Evolutionary conservation across 2,888 invertebrate species (phyloP).

Genomic region (Physocephala rufipes): DNA sequence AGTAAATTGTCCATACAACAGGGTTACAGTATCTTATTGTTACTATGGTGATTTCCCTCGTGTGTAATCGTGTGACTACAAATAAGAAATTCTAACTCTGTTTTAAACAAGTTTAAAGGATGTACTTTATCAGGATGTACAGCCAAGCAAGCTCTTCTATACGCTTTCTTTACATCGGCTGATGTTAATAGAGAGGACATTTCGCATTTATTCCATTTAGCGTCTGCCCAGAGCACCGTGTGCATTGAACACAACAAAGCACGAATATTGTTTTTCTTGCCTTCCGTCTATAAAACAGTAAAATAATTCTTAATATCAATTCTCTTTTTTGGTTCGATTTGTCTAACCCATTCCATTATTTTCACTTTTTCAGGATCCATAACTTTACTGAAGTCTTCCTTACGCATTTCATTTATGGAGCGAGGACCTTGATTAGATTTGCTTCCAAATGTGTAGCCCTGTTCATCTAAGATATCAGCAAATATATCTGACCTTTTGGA

Average conservation of each 20-base stretch:
- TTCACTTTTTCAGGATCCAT: conserved; percentile 93
- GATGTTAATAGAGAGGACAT: conserved; percentile 94
- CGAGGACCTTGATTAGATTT: conserved; percentile 79
- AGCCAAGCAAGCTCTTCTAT: conserved; percentile 93
- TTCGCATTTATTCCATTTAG: conserved; percentile 91
- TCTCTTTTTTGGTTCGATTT: neutral
- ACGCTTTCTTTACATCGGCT: conserved; percentile 94
- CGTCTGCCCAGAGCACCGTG: conserved; percentile 91
- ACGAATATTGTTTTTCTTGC: conserved; percentile 95
- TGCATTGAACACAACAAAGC: conserved; percentile 95
- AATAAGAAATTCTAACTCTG: neutral
- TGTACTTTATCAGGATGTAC: conserved; percentile 98
- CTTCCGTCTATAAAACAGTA: conserved; percentile 76
- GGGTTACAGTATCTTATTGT: neutral
- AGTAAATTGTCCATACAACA: neutral
- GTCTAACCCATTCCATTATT: conserved; percentile 79
- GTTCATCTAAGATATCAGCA: conserved; percentile 89
- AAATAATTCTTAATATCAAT: conserved; percentile 1
- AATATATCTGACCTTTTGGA: conserved; percentile 75
- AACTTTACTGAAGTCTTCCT: conserved; percentile 82
- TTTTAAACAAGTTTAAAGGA: conserved; percentile 52
- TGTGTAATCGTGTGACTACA: no score
- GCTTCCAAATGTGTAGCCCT: conserved; percentile 85
- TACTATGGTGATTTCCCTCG: neutral
- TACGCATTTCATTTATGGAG: conserved; percentile 93